Conservation (phyloP, 1,140 invertebrate genomes). For the Zaprionus gabonicus region DNA sequence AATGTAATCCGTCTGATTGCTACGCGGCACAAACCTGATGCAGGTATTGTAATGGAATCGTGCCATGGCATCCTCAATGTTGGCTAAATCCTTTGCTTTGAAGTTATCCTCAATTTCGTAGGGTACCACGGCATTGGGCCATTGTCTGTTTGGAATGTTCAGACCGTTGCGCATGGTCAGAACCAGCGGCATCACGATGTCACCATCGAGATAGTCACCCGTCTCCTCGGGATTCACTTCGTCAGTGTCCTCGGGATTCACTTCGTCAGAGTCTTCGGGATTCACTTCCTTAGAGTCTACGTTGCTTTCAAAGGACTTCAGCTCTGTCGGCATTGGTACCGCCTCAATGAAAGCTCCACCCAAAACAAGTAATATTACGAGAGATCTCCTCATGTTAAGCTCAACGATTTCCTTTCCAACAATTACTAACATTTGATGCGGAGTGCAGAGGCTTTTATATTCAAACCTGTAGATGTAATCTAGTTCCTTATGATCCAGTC, state of each 20-base stretch:
- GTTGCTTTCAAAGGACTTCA: neutral
- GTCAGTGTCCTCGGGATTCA: constrained; percentile 43
- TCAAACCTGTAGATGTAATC: neutral
- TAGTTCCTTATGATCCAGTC: neutral
- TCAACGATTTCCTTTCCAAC: neutral
- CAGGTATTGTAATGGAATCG: constrained; percentile 89
- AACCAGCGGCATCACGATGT: constrained; percentile 87
- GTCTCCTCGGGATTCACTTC: constrained; percentile 89
- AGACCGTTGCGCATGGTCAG: constrained; percentile 86
- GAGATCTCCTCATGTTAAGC: constrained; percentile 86
- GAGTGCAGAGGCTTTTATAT: constrained; percentile 19
- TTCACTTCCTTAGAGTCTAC: neutral
- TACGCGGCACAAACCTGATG: constrained; percentile 88
- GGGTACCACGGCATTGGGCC: constrained; percentile 88
- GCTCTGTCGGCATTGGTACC: constrained; percentile 1
- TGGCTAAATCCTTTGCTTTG: constrained; percentile 51
- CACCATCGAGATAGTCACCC: constrained; percentile 89
- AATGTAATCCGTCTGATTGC: constrained; percentile 88
- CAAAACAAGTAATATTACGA: constrained; percentile 68
- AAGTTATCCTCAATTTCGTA: constrained; percentile 88
- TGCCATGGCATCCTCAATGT: constrained; percentile 87
- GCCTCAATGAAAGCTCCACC: constrained; percentile 75
- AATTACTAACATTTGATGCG: neutral
- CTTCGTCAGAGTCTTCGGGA: too few relatives aligned
- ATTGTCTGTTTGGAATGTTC: constrained; percentile 85